phyloP scores from a whole-genome alignment of 1,140 invertebrate genomes.

The Aphaenogaster rudis region DNA sequence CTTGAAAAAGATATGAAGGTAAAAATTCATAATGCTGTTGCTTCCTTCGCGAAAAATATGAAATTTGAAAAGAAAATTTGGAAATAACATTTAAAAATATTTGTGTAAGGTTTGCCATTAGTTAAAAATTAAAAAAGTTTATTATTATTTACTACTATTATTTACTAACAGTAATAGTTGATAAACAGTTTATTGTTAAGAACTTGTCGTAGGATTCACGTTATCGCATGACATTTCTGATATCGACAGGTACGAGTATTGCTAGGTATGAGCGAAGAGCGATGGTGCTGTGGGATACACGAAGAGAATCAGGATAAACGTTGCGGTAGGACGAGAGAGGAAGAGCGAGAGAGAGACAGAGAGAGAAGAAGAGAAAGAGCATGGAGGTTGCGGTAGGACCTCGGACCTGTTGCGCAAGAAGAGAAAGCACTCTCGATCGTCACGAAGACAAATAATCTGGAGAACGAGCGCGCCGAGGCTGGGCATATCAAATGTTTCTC shows the following conservation, averaged over 20 bases:
- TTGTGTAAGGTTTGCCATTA: not conserved
- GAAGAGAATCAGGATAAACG: conserved; percentile 48
- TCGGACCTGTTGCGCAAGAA: conserved; percentile 74
- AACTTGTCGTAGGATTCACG: not conserved
- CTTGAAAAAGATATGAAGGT: not conserved
- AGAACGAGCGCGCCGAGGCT: not conserved
- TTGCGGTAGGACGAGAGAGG: conserved; percentile 67
- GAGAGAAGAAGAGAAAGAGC: not conserved
- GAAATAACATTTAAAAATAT: not conserved
- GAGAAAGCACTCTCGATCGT: conserved; percentile 49
- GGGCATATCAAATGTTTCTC: not conserved
- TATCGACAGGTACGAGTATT: conserved; percentile 51
- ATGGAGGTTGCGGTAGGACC: conserved; percentile 70
- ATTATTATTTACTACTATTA: not conserved
- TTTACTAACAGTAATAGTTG: not conserved
- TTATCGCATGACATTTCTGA: not conserved
- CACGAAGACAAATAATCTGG: conserved; percentile 46
- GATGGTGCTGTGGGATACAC: conserved; percentile 11
- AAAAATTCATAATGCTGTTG: not conserved
- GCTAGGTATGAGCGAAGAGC: conserved; percentile 23
- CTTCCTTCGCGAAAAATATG: not conserved
- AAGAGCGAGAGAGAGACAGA: not conserved
- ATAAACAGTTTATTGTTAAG: not conserved
- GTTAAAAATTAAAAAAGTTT: not conserved
- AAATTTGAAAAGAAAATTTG: too few relatives aligned